Evolutionary conservation across 2,113 vertebrate genomes (phyloP).

Genomic region (Oncorhynchus masou): DNA sequence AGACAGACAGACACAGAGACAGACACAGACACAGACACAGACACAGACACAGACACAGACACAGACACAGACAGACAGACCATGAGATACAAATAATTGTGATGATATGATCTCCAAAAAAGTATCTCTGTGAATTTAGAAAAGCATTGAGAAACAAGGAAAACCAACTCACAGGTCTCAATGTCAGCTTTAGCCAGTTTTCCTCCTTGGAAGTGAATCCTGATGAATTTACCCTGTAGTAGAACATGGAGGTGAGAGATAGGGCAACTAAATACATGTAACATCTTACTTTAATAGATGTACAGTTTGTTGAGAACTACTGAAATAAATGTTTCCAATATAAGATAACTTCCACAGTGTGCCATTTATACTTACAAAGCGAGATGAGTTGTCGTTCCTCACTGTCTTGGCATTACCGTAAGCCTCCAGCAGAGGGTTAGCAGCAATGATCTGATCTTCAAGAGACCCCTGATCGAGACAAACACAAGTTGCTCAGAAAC

Average conservation of each 20-base stretch:
- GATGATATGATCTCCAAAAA: no score
- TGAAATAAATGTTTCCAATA: background rate
- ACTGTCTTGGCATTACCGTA: conserved; percentile 63
- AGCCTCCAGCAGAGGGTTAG: conserved; percentile 58
- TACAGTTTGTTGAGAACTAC: background rate
- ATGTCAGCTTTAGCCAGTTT: no score
- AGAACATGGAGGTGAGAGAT: no score
- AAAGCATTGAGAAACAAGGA: no score
- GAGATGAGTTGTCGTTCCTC: conserved; percentile 65
- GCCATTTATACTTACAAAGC: conserved; percentile 51
- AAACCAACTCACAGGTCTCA: no score
- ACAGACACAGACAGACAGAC: background rate
- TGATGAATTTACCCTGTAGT: conserved; percentile 56
- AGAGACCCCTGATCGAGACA: conserved; percentile 46
- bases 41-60: no score
- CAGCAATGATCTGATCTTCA: conserved; percentile 60
- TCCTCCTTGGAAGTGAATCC: conserved; percentile 78
- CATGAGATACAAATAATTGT: conserved; percentile 73
- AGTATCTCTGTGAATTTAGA: no score
- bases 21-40: background rate
- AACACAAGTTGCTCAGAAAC: background rate
- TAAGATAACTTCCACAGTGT: background rate
- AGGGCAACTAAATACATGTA: no score
- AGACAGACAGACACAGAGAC: background rate
- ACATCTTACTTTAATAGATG: no score